Evolutionary conservation across 2,113 vertebrate species (phyloP).

Genomic region (Aldabrachelys gigantea): DNA sequence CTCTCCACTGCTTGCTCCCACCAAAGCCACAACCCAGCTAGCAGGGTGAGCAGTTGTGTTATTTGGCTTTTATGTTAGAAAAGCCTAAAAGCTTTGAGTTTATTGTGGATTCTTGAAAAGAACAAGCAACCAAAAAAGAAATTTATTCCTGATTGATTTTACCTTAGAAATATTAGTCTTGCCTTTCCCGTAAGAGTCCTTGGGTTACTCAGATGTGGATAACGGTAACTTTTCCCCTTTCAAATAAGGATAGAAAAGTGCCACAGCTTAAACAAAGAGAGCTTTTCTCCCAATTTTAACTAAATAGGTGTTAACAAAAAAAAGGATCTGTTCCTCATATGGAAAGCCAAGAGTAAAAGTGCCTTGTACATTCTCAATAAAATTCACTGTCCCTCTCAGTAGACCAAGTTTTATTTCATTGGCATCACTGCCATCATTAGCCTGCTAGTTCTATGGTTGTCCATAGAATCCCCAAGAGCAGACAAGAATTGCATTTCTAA

Average conservation of each 20-base stretch:
- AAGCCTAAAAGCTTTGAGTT: not conserved
- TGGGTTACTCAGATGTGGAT: not conserved
- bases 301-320: not conserved
- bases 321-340: not conserved
- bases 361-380: not conserved
- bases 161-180: not conserved
- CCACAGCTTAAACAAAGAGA: not conserved
- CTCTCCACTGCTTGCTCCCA: not conserved
- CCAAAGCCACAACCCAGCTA: not conserved
- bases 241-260: no score
- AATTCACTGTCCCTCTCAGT: not conserved
- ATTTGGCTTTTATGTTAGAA: not conserved
- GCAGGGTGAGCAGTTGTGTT: not conserved
- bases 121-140: not conserved
- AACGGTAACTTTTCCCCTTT: not conserved
- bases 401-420: conserved; percentile 19
- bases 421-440: not conserved
- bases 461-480: not conserved
- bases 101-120: not conserved
- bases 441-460: conserved; percentile 3
- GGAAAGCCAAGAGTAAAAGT: not conserved
- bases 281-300: not conserved
- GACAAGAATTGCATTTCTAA: not conserved
- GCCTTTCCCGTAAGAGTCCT: not conserved
- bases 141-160: not conserved